These are phyloP conservation scores for Caenorhabditis becei DNA, from an alignment of 2,888 invertebrate species.

Conservation along the genomic window DNA sequence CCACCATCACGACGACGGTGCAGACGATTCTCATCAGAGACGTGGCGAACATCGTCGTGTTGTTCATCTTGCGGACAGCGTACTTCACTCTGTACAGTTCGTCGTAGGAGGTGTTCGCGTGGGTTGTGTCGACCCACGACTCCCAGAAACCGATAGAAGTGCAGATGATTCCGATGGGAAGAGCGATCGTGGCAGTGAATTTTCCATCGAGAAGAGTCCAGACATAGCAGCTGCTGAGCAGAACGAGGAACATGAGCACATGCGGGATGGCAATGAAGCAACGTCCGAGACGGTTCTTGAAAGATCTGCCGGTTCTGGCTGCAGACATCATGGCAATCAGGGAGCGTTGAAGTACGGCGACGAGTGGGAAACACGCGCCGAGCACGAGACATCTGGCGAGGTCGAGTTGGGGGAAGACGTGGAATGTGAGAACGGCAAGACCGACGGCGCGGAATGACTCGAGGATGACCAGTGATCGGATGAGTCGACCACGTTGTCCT, in stretches of 20 bases:
- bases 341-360: conserved; percentile 62
- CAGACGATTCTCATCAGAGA: conserved; percentile 63
- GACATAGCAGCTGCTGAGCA: conserved; percentile 61
- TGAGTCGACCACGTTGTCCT: conserved; percentile 57
- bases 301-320: conserved; percentile 48
- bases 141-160: conserved; percentile 79
- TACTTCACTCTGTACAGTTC: conserved; percentile 77
- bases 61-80: conserved; percentile 76
- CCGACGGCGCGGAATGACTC: conserved; percentile 73
- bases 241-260: conserved; percentile 57
- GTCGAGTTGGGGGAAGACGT: conserved; percentile 71
- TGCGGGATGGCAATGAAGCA: conserved; percentile 62
- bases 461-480: conserved; percentile 66
- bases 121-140: conserved; percentile 75
- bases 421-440: conserved; percentile 68
- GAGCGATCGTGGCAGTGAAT: conserved; percentile 61
- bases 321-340: conserved; percentile 55
- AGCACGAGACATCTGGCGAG: conserved; percentile 60
- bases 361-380: conserved; percentile 61
- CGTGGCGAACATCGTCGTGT: conserved; percentile 66
- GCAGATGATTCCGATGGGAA: conserved; percentile 72
- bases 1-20: conserved; percentile 51
- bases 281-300: conserved; percentile 51
- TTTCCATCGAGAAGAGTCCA: conserved; percentile 67
- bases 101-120: conserved; percentile 73